These are phyloP conservation scores for Cephus runcator DNA, from an alignment of 2,888 invertebrate genomes.

Conservation along the genomic window DNA sequence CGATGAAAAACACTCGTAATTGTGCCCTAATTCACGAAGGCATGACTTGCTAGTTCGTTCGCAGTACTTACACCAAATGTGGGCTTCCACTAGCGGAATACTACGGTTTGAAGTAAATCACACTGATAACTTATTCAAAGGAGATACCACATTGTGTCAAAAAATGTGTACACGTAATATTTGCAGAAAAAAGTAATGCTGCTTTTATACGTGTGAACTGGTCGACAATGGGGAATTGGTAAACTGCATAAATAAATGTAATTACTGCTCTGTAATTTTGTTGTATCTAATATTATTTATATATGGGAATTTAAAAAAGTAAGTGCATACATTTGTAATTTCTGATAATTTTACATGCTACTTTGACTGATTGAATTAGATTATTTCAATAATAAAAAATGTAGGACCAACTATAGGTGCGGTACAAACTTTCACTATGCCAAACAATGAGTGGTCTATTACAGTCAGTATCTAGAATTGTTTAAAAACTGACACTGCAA, in stretches of 20 bases:
- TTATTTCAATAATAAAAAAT: background rate
- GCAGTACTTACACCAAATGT: background rate
- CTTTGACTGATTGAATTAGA: too few species aligned
- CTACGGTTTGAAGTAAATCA: background rate
- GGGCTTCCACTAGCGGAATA: background rate
- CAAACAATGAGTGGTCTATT: too few species aligned
- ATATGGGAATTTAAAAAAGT: background rate
- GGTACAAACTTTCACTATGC: background rate
- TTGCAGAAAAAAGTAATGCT: background rate
- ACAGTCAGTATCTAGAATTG: too few species aligned
- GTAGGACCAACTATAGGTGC: background rate
- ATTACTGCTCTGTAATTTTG: background rate
- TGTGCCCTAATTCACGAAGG: background rate
- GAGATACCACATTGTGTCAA: background rate
- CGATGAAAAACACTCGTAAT: background rate
- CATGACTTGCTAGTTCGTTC: background rate
- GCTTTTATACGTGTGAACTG: background rate
- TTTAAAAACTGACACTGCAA: too few species aligned
- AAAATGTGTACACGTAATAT: background rate
- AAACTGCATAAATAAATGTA: background rate
- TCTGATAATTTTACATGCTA: background rate
- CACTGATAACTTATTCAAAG: background rate
- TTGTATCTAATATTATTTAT: background rate
- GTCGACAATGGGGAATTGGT: background rate
- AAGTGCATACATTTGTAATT: background rate